A percentile compares a stretch with the other conserved stretches of the same genome.
These are phyloP conservation scores for Archilochus colubris DNA, from an alignment of 2,113 vertebrate species.

Conservation along the genomic window DNA sequence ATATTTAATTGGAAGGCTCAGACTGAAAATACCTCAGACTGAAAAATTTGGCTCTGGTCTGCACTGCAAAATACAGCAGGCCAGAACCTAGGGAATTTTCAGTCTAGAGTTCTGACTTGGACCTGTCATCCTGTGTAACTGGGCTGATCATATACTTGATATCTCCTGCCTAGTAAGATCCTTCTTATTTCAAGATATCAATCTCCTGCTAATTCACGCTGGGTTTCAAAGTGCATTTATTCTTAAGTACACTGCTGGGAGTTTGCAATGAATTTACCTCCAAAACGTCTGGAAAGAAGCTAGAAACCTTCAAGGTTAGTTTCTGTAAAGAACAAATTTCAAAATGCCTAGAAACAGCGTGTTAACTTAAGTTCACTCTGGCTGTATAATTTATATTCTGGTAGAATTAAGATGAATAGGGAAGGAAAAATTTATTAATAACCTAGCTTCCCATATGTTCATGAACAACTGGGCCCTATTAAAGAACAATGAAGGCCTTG, in stretches of 20 bases:
- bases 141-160: background rate
- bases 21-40: background rate
- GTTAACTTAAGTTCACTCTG: slow-evolving; percentile 1
- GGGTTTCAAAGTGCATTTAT: background rate
- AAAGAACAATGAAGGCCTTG: slow-evolving; percentile 70
- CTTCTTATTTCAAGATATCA: background rate
- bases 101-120: background rate
- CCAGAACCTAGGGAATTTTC: background rate
- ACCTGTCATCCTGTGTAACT: background rate
- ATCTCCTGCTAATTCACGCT: background rate
- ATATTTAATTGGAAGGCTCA: background rate
- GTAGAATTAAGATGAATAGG: background rate
- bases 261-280: background rate
- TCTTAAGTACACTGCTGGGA: background rate
- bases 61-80: background rate
- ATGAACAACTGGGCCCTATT: slow-evolving; percentile 55
- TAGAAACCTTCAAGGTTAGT: background rate
- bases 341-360: background rate
- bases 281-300: background rate
- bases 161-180: background rate
- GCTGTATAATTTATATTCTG: slow-evolving; percentile 33
- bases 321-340: background rate
- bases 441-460: slow-evolving; percentile 43
- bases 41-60: background rate
- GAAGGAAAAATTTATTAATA: slow-evolving; percentile 61